A percentile compares a stretch with the other conserved stretches of the same genome.
Conservation (phyloP, 2,888 invertebrate genomes). For the Himalopsyche japonica region DNA sequence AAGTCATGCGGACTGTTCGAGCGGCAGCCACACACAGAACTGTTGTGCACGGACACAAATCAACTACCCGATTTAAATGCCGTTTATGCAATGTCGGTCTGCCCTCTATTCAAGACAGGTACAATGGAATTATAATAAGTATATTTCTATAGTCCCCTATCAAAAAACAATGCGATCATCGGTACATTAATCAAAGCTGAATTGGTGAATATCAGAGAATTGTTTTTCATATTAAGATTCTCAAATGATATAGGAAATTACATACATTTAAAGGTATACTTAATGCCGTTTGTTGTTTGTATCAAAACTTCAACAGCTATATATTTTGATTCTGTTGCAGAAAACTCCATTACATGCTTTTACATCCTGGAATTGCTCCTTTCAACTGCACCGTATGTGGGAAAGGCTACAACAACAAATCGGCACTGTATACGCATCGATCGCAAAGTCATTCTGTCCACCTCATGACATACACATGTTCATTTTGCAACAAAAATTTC, state of each 20-base stretch:
- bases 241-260: no score
- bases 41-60: conserved; percentile 50
- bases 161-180: no score
- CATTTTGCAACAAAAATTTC: conserved; percentile 58
- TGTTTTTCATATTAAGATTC: no score
- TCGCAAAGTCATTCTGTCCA: conserved; percentile 55
- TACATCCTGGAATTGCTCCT: conserved; percentile 58
- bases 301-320: not conserved
- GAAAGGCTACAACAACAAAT: conserved; percentile 62
- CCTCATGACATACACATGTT: conserved; percentile 51
- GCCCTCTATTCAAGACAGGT: conserved; percentile 59
- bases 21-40: conserved; percentile 52
- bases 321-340: conserved; percentile 44
- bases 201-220: no score
- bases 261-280: no score
- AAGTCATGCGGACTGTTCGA: conserved; percentile 50
- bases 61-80: conserved; percentile 54
- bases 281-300: no score
- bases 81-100: conserved; percentile 54
- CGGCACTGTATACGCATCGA: conserved; percentile 60
- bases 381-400: conserved; percentile 59
- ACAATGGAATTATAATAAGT: conserved; percentile 4
- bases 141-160: no score
- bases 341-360: conserved; percentile 59
- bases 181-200: no score